phyloP scores from a whole-genome alignment of 2,797 vertebrate genomes.

The Siniperca obscura region DNA sequence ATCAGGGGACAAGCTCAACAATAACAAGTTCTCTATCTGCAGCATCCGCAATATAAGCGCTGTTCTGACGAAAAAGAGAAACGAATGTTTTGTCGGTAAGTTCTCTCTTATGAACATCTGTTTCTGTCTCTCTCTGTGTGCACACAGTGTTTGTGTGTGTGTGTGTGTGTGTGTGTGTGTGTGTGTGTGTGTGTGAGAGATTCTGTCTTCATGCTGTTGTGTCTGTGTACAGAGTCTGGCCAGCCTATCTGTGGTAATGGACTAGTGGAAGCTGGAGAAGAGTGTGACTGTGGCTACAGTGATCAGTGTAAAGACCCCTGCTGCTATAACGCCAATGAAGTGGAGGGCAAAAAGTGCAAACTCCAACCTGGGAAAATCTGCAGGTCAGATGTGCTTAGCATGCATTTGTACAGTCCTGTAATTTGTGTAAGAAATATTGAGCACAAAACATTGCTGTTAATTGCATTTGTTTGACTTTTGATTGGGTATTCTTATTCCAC shows the following conservation, averaged over 20 bases:
- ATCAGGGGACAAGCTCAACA: conserved; percentile 96
- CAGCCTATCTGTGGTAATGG: conserved; percentile 98
- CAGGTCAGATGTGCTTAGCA: conserved; percentile 84
- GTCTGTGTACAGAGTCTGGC: conserved; percentile 90
- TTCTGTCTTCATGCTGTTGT: conserved; percentile 32
- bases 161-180: background rate
- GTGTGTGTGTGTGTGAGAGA: background rate
- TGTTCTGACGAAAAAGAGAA: conserved; percentile 92
- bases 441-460: conserved; percentile 1
- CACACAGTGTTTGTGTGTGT: background rate
- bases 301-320: conserved; percentile 94
- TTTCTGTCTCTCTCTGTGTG: background rate
- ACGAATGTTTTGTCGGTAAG: conserved; percentile 94
- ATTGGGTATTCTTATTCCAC: conserved; percentile 20
- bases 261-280: conserved; percentile 91
- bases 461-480: background rate
- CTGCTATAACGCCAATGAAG: conserved; percentile 90
- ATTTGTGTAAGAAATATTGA: background rate
- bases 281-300: conserved; percentile 96
- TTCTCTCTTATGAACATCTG: conserved; percentile 18
- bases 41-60: conserved; percentile 95
- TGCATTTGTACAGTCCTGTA: background rate
- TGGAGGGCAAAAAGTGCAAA: conserved; percentile 89
- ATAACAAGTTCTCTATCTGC: conserved; percentile 97
- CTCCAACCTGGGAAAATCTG: conserved; percentile 86